These are phyloP conservation scores for Anabas testudineus DNA, from an alignment of 2,797 vertebrate genomes.

Conservation along the genomic window DNA sequence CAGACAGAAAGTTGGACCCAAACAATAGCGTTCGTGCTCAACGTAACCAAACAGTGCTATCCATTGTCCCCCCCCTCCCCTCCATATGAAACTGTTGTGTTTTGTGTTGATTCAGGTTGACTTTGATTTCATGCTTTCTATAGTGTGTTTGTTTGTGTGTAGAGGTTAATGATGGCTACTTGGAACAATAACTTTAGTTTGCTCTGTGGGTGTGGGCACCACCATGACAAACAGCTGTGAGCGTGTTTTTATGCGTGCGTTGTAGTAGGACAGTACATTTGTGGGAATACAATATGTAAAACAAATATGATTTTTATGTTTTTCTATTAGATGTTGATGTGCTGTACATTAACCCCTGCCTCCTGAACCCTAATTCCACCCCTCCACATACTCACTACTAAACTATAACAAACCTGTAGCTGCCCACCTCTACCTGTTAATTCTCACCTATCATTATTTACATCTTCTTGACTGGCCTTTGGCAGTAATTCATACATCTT, in stretches of 20 bases:
- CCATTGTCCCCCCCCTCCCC: constrained; percentile 26
- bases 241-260: constrained; percentile 16
- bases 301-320: constrained; percentile 6
- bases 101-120: constrained; percentile 42
- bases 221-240: constrained; percentile 38
- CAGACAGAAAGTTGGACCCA: constrained; percentile 19
- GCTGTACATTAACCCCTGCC: background rate
- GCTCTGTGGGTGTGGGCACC: constrained; percentile 59
- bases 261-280: background rate
- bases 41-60: constrained; percentile 8
- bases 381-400: background rate
- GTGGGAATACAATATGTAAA: constrained; percentile 36
- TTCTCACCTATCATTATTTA: background rate
- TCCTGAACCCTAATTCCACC: background rate
- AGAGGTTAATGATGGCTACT: constrained; percentile 28
- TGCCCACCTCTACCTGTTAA: background rate
- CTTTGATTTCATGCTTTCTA: constrained; percentile 56
- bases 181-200: constrained; percentile 62
- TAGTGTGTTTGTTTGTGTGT: constrained; percentile 14
- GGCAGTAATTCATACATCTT: background rate
- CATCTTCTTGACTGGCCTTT: background rate
- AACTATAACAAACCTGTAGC: background rate
- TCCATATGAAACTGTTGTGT: constrained; percentile 5
- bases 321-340: constrained; percentile 12
- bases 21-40: background rate